Evolutionary conservation across 1,140 invertebrate genomes (phyloP).

Genomic region (Gonatopus flavifemur): DNA sequence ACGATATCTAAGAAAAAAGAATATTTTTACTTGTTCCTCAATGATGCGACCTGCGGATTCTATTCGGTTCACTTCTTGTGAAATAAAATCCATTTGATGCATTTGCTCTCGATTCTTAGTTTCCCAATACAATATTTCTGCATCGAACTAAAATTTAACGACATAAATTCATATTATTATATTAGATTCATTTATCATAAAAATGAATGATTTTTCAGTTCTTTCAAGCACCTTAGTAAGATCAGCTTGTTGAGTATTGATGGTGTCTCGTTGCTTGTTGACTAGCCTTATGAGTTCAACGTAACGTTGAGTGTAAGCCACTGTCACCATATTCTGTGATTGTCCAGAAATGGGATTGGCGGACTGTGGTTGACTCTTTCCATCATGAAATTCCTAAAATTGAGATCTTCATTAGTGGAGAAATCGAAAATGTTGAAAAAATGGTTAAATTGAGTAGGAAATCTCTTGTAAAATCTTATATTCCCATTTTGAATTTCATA

Average conservation of each 20-base stretch:
- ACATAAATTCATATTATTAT: conserved; percentile 2
- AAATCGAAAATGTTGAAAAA: conserved; percentile 4
- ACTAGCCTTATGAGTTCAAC: conserved; percentile 81
- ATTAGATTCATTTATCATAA: conserved; percentile 5
- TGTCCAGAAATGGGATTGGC: conserved; percentile 47
- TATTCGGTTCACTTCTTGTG: conserved; percentile 77
- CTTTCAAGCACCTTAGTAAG: conserved; percentile 87
- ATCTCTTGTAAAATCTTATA: too few relatives aligned
- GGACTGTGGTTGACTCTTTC: conserved; percentile 43
- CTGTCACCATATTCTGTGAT: conserved; percentile 52
- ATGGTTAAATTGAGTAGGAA: not conserved
- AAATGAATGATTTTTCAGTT: conserved; percentile 19
- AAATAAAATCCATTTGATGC: conserved; percentile 78
- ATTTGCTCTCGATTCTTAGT: conserved; percentile 83
- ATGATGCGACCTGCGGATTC: conserved; percentile 74
- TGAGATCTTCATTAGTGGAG: not conserved
- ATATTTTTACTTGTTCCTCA: conserved; percentile 70
- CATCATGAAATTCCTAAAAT: conserved; percentile 55
- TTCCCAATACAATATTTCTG: conserved; percentile 88
- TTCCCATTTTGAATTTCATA: too few relatives aligned
- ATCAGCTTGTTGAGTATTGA: conserved; percentile 85
- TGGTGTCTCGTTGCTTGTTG: conserved; percentile 86
- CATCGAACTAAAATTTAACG: conserved; percentile 68
- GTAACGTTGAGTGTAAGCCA: conserved; percentile 60
- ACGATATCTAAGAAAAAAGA: not conserved